Base-by-base conservation (phyloP, 1,140 invertebrate genomes). In the Formica selysi region DNA sequence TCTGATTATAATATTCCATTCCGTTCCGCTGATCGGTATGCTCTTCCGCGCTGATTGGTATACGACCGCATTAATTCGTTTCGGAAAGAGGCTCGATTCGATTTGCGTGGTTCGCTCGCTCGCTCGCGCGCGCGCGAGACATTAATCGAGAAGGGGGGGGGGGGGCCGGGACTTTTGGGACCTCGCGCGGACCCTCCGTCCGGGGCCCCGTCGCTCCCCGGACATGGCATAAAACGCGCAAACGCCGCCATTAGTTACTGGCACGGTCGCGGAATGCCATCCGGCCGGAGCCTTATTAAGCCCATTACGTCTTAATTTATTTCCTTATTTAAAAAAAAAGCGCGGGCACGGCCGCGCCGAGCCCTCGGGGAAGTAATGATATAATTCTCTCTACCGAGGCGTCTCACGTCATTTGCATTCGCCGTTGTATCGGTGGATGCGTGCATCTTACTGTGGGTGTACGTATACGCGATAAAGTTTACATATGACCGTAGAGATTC, bases 261-360 rank as follows among this genome's bases (percentile, higher is more conserved):
- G 81, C 71, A 81, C 76, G 86, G 86, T 74, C 89, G 80, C 76
- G 86, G 88, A 90, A 90, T 90, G 88, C 89, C 79, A 90, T 90
- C 80, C 88, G 51, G 65, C n/a, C 76, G 81, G 76, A 81, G 88
- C 86, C 89, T 90, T 90, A 87, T 90, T 90, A 90, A 90, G 89
- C 80, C 89, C 86, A 87, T 90, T 90, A 90, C 76, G 76, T 90
- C 88, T 90, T 90, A 90, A 90, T 90, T 90, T 90, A 90, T 90
- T 90, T 90, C 80, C 86, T 89, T 87, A 87, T 87, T 87, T 86
- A 29, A 76, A 87, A 85, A 87, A 83, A 65, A 79, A 62, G 22
- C 64, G 65, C 64, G 57, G 48, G 22, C 36, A 61, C 54, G 41
- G 54, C 59, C 68, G 61, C 74, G 86, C 48, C 13, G 38, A 32